phyloP scores from a whole-genome alignment of 64 coral and sea anemone genomes.

The Pocillopora verrucosa region DNA sequence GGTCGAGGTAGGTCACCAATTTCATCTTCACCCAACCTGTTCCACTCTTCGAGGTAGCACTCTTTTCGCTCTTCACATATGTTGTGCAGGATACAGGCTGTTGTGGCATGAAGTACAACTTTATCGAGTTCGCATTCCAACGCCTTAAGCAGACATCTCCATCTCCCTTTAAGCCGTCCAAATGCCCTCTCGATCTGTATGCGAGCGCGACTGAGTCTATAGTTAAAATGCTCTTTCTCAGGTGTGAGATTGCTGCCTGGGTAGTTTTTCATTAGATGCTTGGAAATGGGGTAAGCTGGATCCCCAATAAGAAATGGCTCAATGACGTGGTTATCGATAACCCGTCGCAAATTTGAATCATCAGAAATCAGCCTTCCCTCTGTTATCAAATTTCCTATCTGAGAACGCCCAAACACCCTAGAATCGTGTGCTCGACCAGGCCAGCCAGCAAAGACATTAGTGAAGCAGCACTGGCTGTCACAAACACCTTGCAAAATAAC shows the following conservation, averaged over 20 bases:
- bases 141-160: slow-evolving; percentile 37
- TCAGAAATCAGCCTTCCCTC: slow-evolving; percentile 4
- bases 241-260: slow-evolving; percentile 42
- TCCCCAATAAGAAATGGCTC: slow-evolving; percentile 59
- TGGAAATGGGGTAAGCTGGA: slow-evolving; percentile 69
- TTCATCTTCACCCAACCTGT: slow-evolving; percentile 29
- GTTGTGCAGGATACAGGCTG: slow-evolving; percentile 44
- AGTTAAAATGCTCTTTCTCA: slow-evolving; percentile 60
- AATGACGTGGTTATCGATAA: slow-evolving; percentile 43
- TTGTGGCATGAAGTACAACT: slow-evolving; percentile 13
- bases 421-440: too few species aligned
- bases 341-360: slow-evolving; percentile 27
- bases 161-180: slow-evolving; percentile 48
- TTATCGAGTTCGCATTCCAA: slow-evolving; percentile 47
- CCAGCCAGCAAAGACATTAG: too few species aligned
- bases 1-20: slow-evolving; percentile 30
- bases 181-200: slow-evolving; percentile 54
- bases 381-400: too few species aligned
- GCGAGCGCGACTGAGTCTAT: slow-evolving; percentile 25
- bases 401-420: too few species aligned
- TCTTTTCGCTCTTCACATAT: slow-evolving; percentile 31
- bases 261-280: slow-evolving; percentile 65
- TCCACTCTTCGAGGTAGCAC: slow-evolving; percentile 23
- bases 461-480: too few species aligned
- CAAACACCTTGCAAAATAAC: too few species aligned